Evolutionary conservation across 1,140 invertebrate genomes (phyloP), one percentile per base, ranked within the genome.

Genomic region (Drosophila burlai): DNA sequence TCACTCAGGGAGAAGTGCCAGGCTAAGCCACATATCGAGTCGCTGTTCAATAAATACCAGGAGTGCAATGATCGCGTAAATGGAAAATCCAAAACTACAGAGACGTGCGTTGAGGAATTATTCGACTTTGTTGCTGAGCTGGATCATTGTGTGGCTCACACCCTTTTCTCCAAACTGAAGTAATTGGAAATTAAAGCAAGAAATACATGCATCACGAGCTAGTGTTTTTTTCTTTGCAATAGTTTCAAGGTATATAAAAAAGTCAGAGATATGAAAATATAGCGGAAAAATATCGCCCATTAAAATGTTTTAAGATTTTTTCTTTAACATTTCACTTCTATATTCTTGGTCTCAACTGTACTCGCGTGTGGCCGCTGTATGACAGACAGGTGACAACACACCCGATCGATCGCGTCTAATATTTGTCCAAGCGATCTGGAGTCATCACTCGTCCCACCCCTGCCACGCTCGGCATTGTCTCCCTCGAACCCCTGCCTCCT

Each of bases 31-130:
- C 95, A 97, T 76, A 97, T 97, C 59, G 84, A 93, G 50, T 93
- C 92, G 58, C 87, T 96, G 13, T 95, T 96, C 78, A 94, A 95
- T 21, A 96, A 95, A 93, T 95, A 97, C 57, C 95, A 96, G 72
- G 94, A 95, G 46, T 99, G 98, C 93, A 98, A 96, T 83, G 95
- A 97, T 67, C 94, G 98, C 75, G 98, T 99, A 0, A 96, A 95
- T 82, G 96, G 96, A 24, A 94, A 95, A 74, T 95, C 94, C 15
- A 94, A 97, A 68, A 99, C 98, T 3, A 93, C 95, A 0, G 98
- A 99, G 94, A 97, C 95, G 0, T 99, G 98, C 91, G 91, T 95
- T 13, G 97, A 99, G 92, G 98, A 99, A 93, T 92, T 99, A 2
- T 95, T 98, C 73, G 98, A 99, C 93, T 98, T 96, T 76, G 92